Percentiles rank a stretch among this genome's conserved stretches.
phyloP scores from a whole-genome alignment of 2,797 vertebrate genomes.

The Neosilurus mollespiculum region DNA sequence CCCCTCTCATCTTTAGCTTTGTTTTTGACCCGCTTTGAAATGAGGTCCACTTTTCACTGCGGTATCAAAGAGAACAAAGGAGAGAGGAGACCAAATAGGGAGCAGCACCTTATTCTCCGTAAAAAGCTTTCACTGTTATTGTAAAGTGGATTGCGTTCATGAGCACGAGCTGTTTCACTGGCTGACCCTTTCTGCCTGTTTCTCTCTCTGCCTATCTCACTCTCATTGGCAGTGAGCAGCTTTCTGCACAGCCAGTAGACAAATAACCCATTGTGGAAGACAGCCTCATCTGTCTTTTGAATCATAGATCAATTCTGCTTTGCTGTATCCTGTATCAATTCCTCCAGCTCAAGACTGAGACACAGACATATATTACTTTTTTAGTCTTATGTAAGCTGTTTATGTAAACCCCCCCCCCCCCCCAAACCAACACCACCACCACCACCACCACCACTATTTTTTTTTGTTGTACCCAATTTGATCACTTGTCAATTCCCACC shows the following conservation, averaged over 20 bases:
- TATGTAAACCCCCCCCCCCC: neutral
- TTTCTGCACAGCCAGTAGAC: constrained; percentile 26
- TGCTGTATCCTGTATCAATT: constrained; percentile 12
- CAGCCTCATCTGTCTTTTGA: constrained; percentile 47
- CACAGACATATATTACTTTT: neutral
- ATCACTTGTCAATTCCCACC: constrained; percentile 2
- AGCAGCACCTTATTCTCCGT: constrained; percentile 24
- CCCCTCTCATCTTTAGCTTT: constrained; percentile 12
- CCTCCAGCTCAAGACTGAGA: constrained; percentile 14
- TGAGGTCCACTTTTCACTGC: constrained; percentile 24
- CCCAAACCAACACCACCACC: neutral
- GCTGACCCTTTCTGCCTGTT: constrained; percentile 37
- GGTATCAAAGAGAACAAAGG: constrained; percentile 19
- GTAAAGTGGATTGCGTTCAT: constrained; percentile 14
- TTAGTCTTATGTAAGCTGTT: neutral
- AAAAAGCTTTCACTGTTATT: constrained; percentile 36
- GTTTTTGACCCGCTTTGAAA: constrained; percentile 24
- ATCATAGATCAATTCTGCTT: constrained; percentile 36
- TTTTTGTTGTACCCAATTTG: neutral
- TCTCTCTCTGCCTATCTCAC: constrained; percentile 32
- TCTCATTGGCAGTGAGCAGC: constrained; percentile 22
- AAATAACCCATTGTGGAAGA: constrained; percentile 53
- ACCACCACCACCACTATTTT: neutral
- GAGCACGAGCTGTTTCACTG: constrained; percentile 24
- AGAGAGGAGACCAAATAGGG: constrained; percentile 26